Conservation (phyloP, 1,140 invertebrate genomes). For the Listronotus bonariensis region DNA sequence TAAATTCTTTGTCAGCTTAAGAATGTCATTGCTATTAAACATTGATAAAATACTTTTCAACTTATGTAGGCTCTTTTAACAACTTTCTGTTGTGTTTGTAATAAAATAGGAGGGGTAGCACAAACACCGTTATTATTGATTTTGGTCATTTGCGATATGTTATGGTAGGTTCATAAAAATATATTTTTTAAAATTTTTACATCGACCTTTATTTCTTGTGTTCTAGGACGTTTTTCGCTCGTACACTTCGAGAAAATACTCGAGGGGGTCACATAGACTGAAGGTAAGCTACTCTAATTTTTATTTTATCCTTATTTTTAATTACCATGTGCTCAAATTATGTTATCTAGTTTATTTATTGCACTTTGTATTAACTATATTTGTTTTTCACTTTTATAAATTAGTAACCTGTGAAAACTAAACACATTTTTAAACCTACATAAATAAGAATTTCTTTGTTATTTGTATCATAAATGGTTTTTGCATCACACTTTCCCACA, state of each 20-base stretch:
- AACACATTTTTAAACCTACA: too few species aligned
- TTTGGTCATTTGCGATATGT: conserved; percentile 17
- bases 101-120: conserved; percentile 19
- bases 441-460: too few species aligned
- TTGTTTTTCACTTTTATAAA: too few species aligned
- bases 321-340: neutral
- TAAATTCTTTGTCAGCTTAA: conserved; percentile 26
- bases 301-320: neutral
- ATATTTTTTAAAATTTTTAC: conserved; percentile 5
- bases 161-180: conserved; percentile 21
- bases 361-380: too few species aligned
- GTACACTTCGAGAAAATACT: conserved; percentile 14
- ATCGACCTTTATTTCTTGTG: conserved; percentile 1
- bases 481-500: too few species aligned
- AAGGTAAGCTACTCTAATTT: conserved; percentile 9
- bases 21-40: conserved; percentile 19
- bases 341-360: too few species aligned
- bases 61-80: conserved; percentile 1
- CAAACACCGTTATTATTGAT: conserved; percentile 27
- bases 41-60: conserved; percentile 1
- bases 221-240: conserved; percentile 12
- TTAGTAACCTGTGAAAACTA: too few species aligned
- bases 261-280: conserved; percentile 8
- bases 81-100: neutral
- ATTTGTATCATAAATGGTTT: too few species aligned